phyloP scores from a whole-genome alignment of 2,888 invertebrate genomes.

The Macaria liturata region DNA sequence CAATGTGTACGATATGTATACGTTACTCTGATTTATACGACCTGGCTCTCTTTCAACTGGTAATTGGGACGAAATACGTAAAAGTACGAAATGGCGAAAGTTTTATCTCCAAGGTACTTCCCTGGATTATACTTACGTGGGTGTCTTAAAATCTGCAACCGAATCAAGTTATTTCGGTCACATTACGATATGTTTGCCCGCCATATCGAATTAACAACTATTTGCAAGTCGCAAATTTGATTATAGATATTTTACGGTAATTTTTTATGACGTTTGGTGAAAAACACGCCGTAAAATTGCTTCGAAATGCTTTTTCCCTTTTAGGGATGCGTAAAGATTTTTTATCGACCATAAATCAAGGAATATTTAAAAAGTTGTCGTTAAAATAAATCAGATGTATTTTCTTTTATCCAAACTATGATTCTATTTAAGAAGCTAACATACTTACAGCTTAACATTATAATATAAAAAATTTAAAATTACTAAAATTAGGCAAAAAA shows the following conservation, averaged over 20 bases:
- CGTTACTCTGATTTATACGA: slow-evolving; percentile 63
- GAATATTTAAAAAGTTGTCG: background rate
- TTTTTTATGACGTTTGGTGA: slow-evolving; percentile 34
- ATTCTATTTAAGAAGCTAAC: too few relatives aligned
- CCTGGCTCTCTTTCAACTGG: slow-evolving; percentile 71
- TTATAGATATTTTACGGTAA: slow-evolving; percentile 33
- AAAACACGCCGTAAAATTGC: slow-evolving; percentile 36
- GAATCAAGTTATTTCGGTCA: slow-evolving; percentile 20
- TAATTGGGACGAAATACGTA: slow-evolving; percentile 70
- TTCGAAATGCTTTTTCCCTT: slow-evolving; percentile 31
- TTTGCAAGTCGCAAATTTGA: slow-evolving; percentile 31
- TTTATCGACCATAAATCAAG: background rate
- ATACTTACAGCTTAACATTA: too few relatives aligned
- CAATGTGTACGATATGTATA: slow-evolving; percentile 66
- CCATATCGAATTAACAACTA: slow-evolving; percentile 36
- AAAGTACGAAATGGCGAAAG: slow-evolving; percentile 52
- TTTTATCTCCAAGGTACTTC: slow-evolving; percentile 40
- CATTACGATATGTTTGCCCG: slow-evolving; percentile 32
- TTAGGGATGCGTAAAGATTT: slow-evolving; percentile 21
- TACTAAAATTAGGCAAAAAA: too few relatives aligned
- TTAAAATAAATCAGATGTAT: too few relatives aligned
- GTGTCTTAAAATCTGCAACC: slow-evolving; percentile 26
- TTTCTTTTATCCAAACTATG: too few relatives aligned
- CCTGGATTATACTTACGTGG: slow-evolving; percentile 8
- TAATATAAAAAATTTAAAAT: background rate